Evolutionary conservation across 2,888 invertebrate genomes (phyloP).

Genomic region (Agrenia bidenticulata): DNA sequence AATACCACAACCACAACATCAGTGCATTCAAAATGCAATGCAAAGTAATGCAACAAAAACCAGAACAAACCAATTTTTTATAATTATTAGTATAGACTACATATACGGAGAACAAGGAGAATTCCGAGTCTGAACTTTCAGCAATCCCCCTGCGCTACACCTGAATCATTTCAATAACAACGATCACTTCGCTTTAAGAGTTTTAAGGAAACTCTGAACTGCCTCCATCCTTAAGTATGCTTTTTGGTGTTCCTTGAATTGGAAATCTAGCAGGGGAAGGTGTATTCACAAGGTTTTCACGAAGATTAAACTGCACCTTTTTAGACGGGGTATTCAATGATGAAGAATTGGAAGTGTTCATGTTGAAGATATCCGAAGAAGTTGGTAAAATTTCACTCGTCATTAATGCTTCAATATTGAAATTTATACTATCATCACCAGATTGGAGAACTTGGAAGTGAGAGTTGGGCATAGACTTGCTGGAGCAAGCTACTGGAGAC

Average conservation of each 20-base stretch:
- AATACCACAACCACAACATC: too few species aligned
- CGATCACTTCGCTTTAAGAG: too few species aligned
- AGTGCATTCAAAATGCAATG: too few species aligned
- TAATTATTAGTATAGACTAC: too few species aligned
- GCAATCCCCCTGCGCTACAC: too few species aligned
- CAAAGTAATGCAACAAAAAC: too few species aligned
- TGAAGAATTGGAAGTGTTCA: background rate
- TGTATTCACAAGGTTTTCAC: slow-evolving; percentile 41
- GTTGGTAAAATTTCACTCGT: slow-evolving; percentile 24
- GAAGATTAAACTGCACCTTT: slow-evolving; percentile 48
- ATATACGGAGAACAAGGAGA: too few species aligned
- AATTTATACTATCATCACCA: slow-evolving; percentile 22
- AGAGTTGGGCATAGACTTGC: slow-evolving; percentile 18
- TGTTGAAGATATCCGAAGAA: slow-evolving; percentile 12
- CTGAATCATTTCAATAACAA: too few species aligned
- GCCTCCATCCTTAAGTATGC: slow-evolving; percentile 35
- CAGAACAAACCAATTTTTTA: too few species aligned
- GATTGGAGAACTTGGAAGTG: background rate
- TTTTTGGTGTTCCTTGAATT: slow-evolving; percentile 34
- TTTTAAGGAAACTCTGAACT: too few species aligned
- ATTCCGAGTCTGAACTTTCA: too few species aligned
- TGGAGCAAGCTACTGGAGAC: slow-evolving; percentile 24
- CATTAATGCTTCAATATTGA: slow-evolving; percentile 44
- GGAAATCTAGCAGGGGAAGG: slow-evolving; percentile 23
- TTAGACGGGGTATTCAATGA: slow-evolving; percentile 43